phyloP scores from a whole-genome alignment of 2,888 invertebrate genomes.

The Lacanobia wlatinum region DNA sequence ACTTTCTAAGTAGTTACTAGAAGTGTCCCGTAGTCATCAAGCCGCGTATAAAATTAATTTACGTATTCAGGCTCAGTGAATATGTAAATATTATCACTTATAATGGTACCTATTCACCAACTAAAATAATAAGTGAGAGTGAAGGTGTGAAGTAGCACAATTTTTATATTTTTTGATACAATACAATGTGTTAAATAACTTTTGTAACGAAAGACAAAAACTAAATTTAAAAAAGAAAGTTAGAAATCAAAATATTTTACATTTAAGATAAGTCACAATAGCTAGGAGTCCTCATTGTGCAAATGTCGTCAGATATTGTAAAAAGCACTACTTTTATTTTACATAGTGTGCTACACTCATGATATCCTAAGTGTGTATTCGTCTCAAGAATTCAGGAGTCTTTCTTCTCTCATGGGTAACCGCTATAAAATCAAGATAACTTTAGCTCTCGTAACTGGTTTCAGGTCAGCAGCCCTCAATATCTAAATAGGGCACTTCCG shows the following conservation, averaged over 20 bases:
- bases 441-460: neutral
- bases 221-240: constrained; percentile 10
- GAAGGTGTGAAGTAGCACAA: constrained; percentile 25
- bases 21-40: neutral
- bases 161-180: constrained; percentile 1
- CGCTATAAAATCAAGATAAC: neutral
- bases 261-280: neutral
- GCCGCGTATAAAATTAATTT: neutral
- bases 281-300: neutral
- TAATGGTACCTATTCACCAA: neutral
- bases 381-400: neutral
- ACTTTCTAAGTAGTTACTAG: neutral
- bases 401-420: neutral
- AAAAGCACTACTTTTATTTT: neutral
- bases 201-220: neutral
- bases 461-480: neutral
- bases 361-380: neutral
- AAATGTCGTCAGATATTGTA: neutral
- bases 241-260: neutral
- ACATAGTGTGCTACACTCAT: too few relatives aligned
- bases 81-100: neutral
- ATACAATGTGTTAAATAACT: constrained; percentile 7
- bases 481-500: neutral
- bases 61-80: neutral
- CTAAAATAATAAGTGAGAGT: constrained; percentile 8